Conservation (phyloP, 2,113 vertebrate species). For the Dromas ardeola region DNA sequence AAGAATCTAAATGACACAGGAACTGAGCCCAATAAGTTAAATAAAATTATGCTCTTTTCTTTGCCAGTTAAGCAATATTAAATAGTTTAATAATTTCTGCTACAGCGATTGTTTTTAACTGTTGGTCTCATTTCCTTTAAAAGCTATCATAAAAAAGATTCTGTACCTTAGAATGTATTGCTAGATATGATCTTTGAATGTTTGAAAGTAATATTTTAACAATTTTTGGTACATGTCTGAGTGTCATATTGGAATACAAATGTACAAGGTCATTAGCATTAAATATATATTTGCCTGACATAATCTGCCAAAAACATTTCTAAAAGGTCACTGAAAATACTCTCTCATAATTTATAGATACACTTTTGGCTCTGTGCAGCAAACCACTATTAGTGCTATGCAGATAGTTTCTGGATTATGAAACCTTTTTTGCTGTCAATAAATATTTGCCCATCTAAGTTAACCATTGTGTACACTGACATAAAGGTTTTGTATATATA, state of each 20-base stretch:
- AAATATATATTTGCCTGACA: neutral
- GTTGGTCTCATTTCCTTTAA: neutral
- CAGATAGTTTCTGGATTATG: neutral
- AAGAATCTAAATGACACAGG: neutral
- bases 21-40: neutral
- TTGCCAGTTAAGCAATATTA: neutral
- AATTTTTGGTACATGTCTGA: neutral
- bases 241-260: neutral
- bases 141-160: neutral
- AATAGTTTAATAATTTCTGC: neutral
- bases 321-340: neutral
- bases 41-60: neutral
- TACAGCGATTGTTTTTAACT: neutral
- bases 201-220: neutral
- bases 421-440: neutral
- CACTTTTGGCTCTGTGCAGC: neutral
- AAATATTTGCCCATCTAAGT: neutral
- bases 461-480: neutral
- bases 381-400: neutral
- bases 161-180: neutral
- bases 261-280: neutral
- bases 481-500: neutral
- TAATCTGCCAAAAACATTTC: neutral
- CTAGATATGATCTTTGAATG: neutral
- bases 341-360: neutral